phyloP scores from a whole-genome alignment of 2,888 invertebrate genomes.

The Xestia xanthographa region DNA sequence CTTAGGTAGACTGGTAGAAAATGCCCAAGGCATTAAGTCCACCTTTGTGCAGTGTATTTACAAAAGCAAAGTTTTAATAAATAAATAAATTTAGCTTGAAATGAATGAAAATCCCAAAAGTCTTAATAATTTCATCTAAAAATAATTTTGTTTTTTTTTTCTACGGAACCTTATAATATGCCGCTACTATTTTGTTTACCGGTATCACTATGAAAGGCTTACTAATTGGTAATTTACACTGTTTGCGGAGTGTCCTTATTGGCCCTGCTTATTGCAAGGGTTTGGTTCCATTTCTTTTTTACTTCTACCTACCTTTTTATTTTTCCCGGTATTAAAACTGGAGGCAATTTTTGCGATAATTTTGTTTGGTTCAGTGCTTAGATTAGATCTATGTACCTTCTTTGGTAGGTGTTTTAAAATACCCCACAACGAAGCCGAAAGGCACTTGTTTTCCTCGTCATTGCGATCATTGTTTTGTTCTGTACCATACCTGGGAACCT shows the following conservation, averaged over 20 bases:
- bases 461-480: too few species aligned
- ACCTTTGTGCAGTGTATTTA: too few species aligned
- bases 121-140: not conserved
- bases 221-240: slow-evolving; percentile 84
- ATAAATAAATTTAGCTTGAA: not conserved
- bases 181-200: slow-evolving; percentile 13
- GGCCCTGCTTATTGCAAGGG: slow-evolving; percentile 51
- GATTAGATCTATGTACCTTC: not conserved
- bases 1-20: too few species aligned
- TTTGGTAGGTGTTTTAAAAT: not conserved
- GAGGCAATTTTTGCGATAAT: not conserved
- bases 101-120: not conserved
- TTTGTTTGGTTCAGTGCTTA: not conserved
- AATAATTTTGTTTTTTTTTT: not conserved
- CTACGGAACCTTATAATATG: slow-evolving; percentile 55
- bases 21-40: too few species aligned
- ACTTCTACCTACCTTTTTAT: not conserved
- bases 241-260: slow-evolving; percentile 62
- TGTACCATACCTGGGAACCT: too few species aligned
- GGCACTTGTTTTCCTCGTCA: too few species aligned
- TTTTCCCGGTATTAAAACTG: not conserved
- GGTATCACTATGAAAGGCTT: slow-evolving; percentile 74
- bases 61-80: too few species aligned
- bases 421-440: too few species aligned
- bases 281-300: slow-evolving; percentile 42